Percentiles rank a stretch among this genome's conserved stretches.
phyloP scores from a whole-genome alignment of 2,888 invertebrate genomes.

The Melieria picta region DNA sequence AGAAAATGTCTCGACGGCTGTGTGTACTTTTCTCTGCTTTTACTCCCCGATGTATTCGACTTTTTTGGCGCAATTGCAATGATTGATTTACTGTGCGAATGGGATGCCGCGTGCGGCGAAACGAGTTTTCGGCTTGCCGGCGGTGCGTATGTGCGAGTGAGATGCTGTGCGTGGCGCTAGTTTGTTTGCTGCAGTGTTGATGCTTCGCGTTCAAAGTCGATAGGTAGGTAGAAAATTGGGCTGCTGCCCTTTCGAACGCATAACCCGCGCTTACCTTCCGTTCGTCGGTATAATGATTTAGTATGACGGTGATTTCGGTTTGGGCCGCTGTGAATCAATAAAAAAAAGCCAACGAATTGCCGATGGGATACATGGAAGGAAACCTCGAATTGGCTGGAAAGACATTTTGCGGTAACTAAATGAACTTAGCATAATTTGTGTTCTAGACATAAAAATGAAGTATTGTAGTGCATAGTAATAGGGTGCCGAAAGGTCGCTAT shows the following conservation, averaged over 20 bases:
- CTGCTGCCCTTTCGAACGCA: conserved; percentile 11
- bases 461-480: too few species aligned
- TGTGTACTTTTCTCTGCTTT: conserved; percentile 10
- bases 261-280: conserved; percentile 22
- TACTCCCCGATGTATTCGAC: too few species aligned
- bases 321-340: too few species aligned
- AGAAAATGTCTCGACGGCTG: conserved; percentile 4
- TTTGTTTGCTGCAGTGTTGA: conserved; percentile 19
- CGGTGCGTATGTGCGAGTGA: conserved; percentile 12
- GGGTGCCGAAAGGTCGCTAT: too few species aligned
- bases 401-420: too few species aligned
- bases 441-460: too few species aligned
- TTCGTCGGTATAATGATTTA: not conserved
- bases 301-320: too few species aligned
- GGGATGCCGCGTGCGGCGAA: conserved; percentile 17
- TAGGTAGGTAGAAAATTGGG: conserved; percentile 11
- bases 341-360: too few species aligned
- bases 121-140: not conserved
- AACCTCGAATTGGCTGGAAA: too few species aligned
- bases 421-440: too few species aligned
- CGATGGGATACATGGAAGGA: too few species aligned
- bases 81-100: conserved; percentile 31
- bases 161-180: not conserved
- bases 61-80: conserved; percentile 56
- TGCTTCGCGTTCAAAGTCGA: conserved; percentile 4